Base-by-base conservation (phyloP, 2,888 invertebrate genomes). In the Nymphalis urticae region DNA sequence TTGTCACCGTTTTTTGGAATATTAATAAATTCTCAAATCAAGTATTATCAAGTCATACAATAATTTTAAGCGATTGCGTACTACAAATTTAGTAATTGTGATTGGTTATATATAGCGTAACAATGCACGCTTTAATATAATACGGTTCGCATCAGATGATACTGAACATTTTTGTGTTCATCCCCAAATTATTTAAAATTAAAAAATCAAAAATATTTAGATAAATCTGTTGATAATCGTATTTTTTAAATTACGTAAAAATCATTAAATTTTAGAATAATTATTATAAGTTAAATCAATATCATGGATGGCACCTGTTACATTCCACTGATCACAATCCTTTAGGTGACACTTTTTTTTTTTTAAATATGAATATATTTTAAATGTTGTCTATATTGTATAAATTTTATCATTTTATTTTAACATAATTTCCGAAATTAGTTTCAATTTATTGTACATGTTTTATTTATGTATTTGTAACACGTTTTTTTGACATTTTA, bases 241-340 rank as follows among this genome's bases (percentile, higher is more conserved):
- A 56, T 56, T 21, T 27, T 60, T 47, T 60, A 21, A 47, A 54
- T 54, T 61, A 42, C 50, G 61, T 62, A 62, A 19, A 42, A 27
- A 42, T 19, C 9, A 54, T 58, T 51, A n/a, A 48, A n/a, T 16
- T 56, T 32, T 32, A 27, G 2, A n/a, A 6, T 21, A 19, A 27
- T 48, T 21, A 19, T 61, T 58, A n/a, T 61, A 51, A 32, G 48
- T 53, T 48, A 50, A 66, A 65, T 68, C 10, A 53, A 64, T 66
- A 47, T 67, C 56, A 73, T 77, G 76, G 75, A 76, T 74, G 72
- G 13, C 76, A 76, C 77, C 72, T 70, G 74, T 76, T 77, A 79
- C 79, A 78, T 79, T 79, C 77, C 79, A 75, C 76, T 59, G 58
- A 19, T 51, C 56, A 66, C 73, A 66, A n/a, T 58, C 42, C 36